Percentiles rank a stretch among this genome's conserved stretches.
These are phyloP conservation scores for Hemicentrotus pulcherrimus DNA, from an alignment of 35 echinoderm and acorn worm species.

Conservation along the genomic window DNA sequence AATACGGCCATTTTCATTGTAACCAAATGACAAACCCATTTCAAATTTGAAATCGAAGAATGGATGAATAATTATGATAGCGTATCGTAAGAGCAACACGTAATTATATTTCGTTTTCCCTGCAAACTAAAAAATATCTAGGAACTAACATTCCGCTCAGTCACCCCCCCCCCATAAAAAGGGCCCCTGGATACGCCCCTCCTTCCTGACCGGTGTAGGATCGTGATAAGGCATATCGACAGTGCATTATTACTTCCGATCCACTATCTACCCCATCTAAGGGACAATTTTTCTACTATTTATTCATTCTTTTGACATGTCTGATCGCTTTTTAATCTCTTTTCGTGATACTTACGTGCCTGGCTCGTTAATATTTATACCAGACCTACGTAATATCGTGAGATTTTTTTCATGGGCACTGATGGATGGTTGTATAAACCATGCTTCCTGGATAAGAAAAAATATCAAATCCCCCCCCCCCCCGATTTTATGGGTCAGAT, in stretches of 20 bases:
- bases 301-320: conserved; percentile 24
- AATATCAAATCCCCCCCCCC: neutral
- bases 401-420: neutral
- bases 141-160: neutral
- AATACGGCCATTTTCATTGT: too few species aligned
- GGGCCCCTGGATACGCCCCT: neutral
- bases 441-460: neutral
- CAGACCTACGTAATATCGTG: neutral
- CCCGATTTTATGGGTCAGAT: neutral
- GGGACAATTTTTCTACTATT: conserved; percentile 8
- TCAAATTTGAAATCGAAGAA: neutral
- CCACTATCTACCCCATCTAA: neutral
- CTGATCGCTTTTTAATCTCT: neutral
- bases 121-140: too few species aligned
- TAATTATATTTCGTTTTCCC: too few species aligned
- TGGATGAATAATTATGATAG: neutral
- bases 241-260: conserved; percentile 34
- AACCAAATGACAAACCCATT: too few species aligned
- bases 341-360: neutral
- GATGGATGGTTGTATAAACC: neutral
- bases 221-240: conserved; percentile 34
- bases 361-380: conserved; percentile 13
- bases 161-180: neutral
- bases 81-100: neutral
- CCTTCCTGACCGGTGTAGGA: neutral